Evolutionary conservation across 1,140 invertebrate species (phyloP).

Genomic region (Bombus breviceps): DNA sequence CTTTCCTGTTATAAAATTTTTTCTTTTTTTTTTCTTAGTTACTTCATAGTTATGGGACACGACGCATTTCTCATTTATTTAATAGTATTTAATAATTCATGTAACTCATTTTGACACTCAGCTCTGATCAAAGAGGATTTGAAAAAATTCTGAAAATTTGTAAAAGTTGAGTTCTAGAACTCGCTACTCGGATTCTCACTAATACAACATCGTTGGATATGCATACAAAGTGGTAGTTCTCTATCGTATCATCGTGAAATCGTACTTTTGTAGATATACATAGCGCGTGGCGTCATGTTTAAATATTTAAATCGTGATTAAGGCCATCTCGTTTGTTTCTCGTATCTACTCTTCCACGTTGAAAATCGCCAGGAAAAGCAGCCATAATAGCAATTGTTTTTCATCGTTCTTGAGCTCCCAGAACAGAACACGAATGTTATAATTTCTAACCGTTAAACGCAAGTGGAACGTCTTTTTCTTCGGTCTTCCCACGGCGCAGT

Average conservation of each 20-base stretch:
- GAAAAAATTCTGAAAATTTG: background rate
- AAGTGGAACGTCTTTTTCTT: background rate
- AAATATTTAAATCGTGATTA: slow-evolving; percentile 57
- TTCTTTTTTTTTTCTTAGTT: no score
- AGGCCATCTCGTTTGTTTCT: slow-evolving; percentile 22
- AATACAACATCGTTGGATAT: slow-evolving; percentile 1
- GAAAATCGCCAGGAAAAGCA: background rate
- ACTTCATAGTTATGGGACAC: background rate
- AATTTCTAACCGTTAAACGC: background rate
- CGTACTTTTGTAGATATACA: slow-evolving; percentile 2
- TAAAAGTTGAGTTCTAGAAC: background rate
- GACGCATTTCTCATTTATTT: background rate
- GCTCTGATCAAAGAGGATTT: background rate
- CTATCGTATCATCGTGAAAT: background rate
- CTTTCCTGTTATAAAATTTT: no score
- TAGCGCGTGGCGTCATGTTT: background rate
- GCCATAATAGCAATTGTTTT: slow-evolving; percentile 21
- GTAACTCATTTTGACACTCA: background rate
- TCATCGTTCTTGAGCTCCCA: background rate
- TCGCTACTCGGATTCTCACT: background rate
- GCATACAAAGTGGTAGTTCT: slow-evolving; percentile 17
- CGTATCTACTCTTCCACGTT: background rate
- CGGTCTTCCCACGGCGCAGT: slow-evolving; percentile 25
- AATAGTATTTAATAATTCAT: background rate
- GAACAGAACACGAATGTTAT: background rate